Percentiles rank a stretch among this genome's conserved stretches.
phyloP scores from a whole-genome alignment of 2,888 invertebrate species.

The Drosophila siamana region DNA sequence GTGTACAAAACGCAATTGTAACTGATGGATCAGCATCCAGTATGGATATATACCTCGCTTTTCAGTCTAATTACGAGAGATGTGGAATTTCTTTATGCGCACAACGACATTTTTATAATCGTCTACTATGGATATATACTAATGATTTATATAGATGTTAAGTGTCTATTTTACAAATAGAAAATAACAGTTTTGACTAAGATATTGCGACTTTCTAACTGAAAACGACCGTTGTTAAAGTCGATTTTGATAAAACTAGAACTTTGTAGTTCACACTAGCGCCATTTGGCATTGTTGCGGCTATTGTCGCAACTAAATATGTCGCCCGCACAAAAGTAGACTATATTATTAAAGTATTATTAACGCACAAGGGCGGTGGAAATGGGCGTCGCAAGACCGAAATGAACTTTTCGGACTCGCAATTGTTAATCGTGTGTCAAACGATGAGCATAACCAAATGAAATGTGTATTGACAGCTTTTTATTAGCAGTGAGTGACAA shows the following conservation, averaged over 20 bases:
- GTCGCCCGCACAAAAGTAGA: conserved; percentile 51
- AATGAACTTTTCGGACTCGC: background rate
- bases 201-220: conserved; percentile 17
- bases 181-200: conserved; percentile 1
- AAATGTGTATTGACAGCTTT: background rate
- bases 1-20: conserved; percentile 21
- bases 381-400: conserved; percentile 4
- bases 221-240: background rate
- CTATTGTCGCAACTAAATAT: conserved; percentile 14
- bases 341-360: conserved; percentile 15
- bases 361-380: background rate
- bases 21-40: background rate
- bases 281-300: conserved; percentile 22
- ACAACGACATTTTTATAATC: conserved; percentile 1
- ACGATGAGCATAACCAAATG: background rate
- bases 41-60: conserved; percentile 41
- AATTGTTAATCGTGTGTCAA: background rate
- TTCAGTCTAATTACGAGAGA: background rate
- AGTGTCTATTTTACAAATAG: conserved; percentile 27
- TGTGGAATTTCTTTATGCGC: background rate
- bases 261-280: conserved; percentile 15
- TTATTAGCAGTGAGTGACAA: background rate
- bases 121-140: conserved; percentile 9
- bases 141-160: conserved; percentile 25
- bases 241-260: conserved; percentile 2